Evolutionary conservation across 2,888 invertebrate species (phyloP).

Genomic region (Esperia sulphurella): DNA sequence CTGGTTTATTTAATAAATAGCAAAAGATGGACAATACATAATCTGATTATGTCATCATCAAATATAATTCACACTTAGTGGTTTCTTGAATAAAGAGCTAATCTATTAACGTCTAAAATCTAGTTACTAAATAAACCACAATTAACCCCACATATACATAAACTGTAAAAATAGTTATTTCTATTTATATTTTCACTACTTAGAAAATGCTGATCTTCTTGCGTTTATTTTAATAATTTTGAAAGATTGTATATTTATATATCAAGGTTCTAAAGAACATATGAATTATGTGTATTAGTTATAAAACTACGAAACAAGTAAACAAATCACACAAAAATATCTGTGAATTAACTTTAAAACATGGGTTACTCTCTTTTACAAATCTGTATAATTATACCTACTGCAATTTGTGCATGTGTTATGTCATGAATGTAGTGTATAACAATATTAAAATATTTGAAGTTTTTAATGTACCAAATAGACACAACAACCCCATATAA

Average conservation of each 20-base stretch:
- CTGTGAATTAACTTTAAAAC: too few relatives aligned
- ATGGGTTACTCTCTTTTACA: not conserved
- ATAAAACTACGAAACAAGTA: too few relatives aligned
- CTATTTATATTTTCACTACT: not conserved
- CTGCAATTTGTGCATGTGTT: constrained; percentile 2
- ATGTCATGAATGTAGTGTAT: not conserved
- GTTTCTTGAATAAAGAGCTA: too few relatives aligned
- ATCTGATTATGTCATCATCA: too few relatives aligned
- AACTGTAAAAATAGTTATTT: constrained; percentile 2
- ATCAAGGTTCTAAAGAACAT: too few relatives aligned
- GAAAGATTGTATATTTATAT: not conserved
- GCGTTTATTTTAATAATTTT: not conserved
- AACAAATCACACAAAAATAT: too few relatives aligned
- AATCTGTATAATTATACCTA: not conserved
- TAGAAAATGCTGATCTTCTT: not conserved
- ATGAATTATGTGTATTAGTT: too few relatives aligned
- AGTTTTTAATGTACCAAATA: not conserved
- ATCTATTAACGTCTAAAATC: not conserved
- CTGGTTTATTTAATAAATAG: not conserved
- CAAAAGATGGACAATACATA: too few relatives aligned
- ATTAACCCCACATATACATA: not conserved
- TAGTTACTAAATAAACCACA: constrained; percentile 1
- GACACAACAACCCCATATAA: constrained; percentile 1
- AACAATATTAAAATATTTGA: not conserved
- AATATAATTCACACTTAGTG: too few relatives aligned